A percentile compares a stretch with the other conserved stretches of the same genome.
phyloP scores from a whole-genome alignment of 2,888 invertebrate species.

The Nephrotoma appendiculata region DNA sequence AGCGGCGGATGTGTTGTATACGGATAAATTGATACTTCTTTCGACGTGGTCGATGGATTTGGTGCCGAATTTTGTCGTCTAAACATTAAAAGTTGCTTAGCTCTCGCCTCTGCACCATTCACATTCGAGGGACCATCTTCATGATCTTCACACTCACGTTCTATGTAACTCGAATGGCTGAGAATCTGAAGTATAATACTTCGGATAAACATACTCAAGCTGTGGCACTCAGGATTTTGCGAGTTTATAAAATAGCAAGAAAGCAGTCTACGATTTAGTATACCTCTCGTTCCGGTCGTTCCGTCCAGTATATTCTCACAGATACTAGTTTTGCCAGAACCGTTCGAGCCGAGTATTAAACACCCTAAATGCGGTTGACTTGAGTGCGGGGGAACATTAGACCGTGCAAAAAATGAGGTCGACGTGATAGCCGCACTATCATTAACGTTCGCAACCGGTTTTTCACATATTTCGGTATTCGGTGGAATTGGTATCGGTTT shows the following conservation, averaged over 20 bases:
- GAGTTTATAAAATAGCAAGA: constrained; percentile 83
- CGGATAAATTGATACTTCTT: constrained; percentile 18
- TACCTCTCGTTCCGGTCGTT: constrained; percentile 31
- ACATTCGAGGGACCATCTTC: constrained; percentile 14
- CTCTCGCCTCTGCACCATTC: background rate
- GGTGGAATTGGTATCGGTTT: constrained; percentile 30
- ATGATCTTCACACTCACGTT: constrained; percentile 25
- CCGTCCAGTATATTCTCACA: constrained; percentile 50
- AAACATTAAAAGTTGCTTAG: background rate
- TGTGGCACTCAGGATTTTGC: constrained; percentile 70
- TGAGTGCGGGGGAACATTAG: constrained; percentile 1
- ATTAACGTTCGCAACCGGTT: background rate
- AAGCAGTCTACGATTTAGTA: constrained; percentile 54
- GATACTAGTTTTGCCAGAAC: constrained; percentile 87
- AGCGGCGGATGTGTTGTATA: constrained; percentile 32
- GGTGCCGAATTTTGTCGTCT: background rate
- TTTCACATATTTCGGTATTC: background rate
- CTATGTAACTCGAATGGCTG: constrained; percentile 43
- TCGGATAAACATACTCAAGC: constrained; percentile 71
- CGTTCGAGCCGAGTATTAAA: constrained; percentile 78
- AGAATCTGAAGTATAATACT: constrained; percentile 74
- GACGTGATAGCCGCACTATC: background rate
- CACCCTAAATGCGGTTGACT: constrained; percentile 41
- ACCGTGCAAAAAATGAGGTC: constrained; percentile 4
- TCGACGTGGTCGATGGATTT: constrained; percentile 8